phyloP scores from a whole-genome alignment of 2,113 vertebrate genomes.

The Balaenoptera acutorostrata region DNA sequence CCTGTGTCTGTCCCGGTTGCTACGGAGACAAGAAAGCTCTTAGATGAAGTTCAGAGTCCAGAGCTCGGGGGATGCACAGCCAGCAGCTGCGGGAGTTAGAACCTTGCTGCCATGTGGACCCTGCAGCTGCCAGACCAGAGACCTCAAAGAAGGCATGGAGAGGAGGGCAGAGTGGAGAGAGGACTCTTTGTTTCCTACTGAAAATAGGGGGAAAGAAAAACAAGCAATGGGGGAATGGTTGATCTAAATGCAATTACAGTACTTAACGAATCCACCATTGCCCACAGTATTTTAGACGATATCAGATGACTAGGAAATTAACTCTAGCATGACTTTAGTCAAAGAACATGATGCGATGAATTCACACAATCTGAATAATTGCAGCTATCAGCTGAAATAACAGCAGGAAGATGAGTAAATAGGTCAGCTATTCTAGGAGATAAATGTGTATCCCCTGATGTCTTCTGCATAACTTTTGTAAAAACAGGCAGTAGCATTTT shows the following conservation, averaged over 20 bases:
- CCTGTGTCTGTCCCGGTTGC: neutral
- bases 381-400: constrained; percentile 51
- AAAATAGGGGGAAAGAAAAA: neutral
- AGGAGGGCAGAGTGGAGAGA: neutral
- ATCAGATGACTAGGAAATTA: constrained; percentile 62
- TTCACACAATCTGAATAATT: constrained; percentile 56
- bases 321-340: constrained; percentile 54
- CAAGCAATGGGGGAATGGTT: neutral
- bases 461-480: neutral
- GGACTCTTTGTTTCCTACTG: neutral
- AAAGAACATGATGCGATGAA: constrained; percentile 39
- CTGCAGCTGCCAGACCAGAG: neutral
- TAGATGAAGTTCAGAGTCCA: neutral
- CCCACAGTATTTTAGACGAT: constrained; percentile 33
- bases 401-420: constrained; percentile 49
- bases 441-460: neutral
- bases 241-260: neutral
- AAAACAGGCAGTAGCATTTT: constrained; percentile 11
- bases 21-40: neutral
- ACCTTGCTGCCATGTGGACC: neutral
- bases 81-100: neutral
- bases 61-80: neutral
- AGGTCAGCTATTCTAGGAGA: constrained; percentile 58
- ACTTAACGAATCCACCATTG: constrained; percentile 43
- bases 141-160: too few relatives aligned